phyloP scores from a whole-genome alignment of 2,797 vertebrate genomes.

The Clarias laeviceps region DNA sequence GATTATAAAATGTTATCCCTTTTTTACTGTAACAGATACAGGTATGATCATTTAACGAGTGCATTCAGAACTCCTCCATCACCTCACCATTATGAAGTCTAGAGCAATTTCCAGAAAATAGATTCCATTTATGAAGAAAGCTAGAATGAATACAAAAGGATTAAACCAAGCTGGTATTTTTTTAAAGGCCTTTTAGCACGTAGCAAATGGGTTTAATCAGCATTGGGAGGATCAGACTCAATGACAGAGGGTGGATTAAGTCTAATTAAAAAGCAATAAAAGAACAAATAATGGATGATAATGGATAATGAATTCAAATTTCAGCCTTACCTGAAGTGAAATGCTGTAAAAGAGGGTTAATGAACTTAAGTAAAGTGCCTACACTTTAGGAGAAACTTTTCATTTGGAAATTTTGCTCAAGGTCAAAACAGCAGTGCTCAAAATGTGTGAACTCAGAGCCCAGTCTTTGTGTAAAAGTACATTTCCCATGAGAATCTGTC shows the following conservation, averaged over 20 bases:
- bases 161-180: neutral
- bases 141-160: too few relatives aligned
- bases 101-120: neutral
- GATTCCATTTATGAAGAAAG: too few relatives aligned
- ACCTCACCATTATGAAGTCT: neutral
- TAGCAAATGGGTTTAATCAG: neutral
- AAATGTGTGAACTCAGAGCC: neutral
- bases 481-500: conserved; percentile 9
- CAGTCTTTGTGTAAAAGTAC: neutral
- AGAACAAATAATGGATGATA: neutral
- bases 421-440: neutral
- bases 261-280: conserved; percentile 8
- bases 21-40: neutral
- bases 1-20: neutral
- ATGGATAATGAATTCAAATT: neutral
- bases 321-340: neutral
- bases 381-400: neutral
- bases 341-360: neutral
- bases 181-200: neutral
- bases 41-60: neutral
- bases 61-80: neutral
- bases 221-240: neutral
- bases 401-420: neutral
- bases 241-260: neutral
- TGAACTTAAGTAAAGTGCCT: neutral